Conservation (phyloP, 2,113 vertebrate species). For the Lepisosteus osseus region DNA sequence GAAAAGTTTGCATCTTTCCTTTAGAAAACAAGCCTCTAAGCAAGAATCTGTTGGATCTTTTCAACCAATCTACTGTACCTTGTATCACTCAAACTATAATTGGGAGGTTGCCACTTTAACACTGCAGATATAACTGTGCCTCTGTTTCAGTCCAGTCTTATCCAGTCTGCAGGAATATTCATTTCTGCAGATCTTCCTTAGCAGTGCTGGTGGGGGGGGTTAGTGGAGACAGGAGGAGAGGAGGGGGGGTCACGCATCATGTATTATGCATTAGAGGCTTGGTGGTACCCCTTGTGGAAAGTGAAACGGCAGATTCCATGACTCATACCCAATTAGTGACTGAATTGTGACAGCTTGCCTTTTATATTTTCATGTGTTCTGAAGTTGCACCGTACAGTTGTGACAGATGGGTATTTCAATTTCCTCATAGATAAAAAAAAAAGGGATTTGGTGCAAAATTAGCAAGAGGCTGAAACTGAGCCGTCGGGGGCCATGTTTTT, state of each 20-base stretch:
- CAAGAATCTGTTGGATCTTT: too few relatives aligned
- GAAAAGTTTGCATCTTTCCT: background rate
- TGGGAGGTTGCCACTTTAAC: conserved; percentile 22
- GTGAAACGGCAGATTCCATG: conserved; percentile 23
- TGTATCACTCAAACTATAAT: conserved; percentile 9
- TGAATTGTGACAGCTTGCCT: background rate
- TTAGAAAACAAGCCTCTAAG: background rate
- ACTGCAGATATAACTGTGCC: conserved; percentile 30
- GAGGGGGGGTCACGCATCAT: conserved; percentile 28
- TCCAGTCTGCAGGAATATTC: conserved; percentile 45
- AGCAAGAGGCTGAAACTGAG: background rate
- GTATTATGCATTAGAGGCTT: conserved; percentile 30
- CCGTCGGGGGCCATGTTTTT: background rate
- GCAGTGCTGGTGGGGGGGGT: background rate
- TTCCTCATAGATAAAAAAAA: background rate
- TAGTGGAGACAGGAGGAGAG: conserved; percentile 13
- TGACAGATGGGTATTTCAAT: conserved; percentile 11
- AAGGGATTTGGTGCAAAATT: background rate
- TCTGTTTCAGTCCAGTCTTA: conserved; percentile 49
- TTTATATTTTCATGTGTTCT: background rate
- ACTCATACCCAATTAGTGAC: conserved; percentile 24
- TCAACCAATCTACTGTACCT: too few relatives aligned
- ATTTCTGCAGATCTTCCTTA: conserved; percentile 17
- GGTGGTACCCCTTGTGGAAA: conserved; percentile 33
- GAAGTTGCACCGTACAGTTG: background rate